These are phyloP conservation scores for Nasonia oneida DNA, from an alignment of 2,888 invertebrate species.

Conservation along the genomic window DNA sequence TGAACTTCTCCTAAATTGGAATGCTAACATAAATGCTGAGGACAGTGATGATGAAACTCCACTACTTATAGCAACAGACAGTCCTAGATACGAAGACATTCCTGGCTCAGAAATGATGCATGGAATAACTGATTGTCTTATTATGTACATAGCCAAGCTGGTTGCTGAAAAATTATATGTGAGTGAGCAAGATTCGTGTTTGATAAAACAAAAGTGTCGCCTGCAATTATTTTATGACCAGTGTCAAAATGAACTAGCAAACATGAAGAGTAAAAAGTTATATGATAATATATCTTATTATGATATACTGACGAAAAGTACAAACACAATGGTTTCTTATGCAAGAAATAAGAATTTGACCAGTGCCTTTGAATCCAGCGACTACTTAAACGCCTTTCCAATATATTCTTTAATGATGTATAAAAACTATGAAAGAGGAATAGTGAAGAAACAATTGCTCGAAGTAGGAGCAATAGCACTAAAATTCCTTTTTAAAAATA, in stretches of 20 bases:
- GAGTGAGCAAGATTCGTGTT: constrained; percentile 53
- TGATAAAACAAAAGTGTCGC: constrained; percentile 49
- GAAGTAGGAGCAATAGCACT: constrained; percentile 47
- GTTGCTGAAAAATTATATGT: constrained; percentile 47
- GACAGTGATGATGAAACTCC: constrained; percentile 55
- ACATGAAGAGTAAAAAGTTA: constrained; percentile 52
- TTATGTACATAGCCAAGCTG: constrained; percentile 57
- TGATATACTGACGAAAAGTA: constrained; percentile 57
- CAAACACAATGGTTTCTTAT: constrained; percentile 56
- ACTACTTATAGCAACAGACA: constrained; percentile 56
- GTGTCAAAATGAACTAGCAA: constrained; percentile 42
- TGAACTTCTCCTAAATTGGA: constrained; percentile 58
- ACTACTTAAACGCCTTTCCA: constrained; percentile 53
- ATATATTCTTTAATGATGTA: constrained; percentile 56
- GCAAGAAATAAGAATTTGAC: constrained; percentile 54
- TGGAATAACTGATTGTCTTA: constrained; percentile 52
- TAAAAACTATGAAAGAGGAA: constrained; percentile 55
- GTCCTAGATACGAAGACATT: constrained; percentile 57
- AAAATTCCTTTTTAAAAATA: constrained; percentile 55
- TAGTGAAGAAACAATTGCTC: constrained; percentile 51
- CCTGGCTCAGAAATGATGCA: constrained; percentile 58
- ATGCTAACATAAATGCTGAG: constrained; percentile 58
- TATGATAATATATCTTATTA: constrained; percentile 53
- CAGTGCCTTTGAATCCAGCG: constrained; percentile 52
- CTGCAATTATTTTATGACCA: constrained; percentile 52